Percentiles rank a stretch among this genome's conserved stretches.
Conservation (phyloP, 2,113 vertebrate genomes). For the Ptyas mucosa region DNA sequence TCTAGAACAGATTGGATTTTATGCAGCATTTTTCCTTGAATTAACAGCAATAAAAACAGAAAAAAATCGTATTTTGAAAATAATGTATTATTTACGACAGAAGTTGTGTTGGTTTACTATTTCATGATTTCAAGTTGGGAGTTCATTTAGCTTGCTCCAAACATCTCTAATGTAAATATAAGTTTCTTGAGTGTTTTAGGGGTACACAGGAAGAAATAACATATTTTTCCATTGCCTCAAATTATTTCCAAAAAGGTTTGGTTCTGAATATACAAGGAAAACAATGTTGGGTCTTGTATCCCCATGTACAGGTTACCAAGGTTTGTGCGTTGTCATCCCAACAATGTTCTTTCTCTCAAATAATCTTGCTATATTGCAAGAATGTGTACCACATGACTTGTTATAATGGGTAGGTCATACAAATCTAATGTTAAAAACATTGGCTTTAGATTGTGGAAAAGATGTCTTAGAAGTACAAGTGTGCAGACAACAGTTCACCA, state of each 20-base stretch:
- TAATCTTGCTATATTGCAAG: neutral
- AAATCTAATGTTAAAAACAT: neutral
- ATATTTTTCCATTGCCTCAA: neutral
- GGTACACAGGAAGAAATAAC: neutral
- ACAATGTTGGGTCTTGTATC: neutral
- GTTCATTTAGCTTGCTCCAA: fast-evolving
- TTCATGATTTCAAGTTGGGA: neutral
- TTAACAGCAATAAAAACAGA: slow-evolving; percentile 91
- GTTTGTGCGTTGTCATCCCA: neutral
- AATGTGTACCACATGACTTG: neutral
- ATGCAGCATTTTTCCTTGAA: slow-evolving; percentile 89
- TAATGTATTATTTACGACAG: slow-evolving; percentile 35
- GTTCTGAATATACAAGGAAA: neutral
- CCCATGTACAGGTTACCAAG: neutral
- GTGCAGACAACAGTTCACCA: neutral
- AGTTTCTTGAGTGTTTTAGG: neutral
- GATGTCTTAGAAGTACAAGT: neutral
- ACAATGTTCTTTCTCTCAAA: neutral
- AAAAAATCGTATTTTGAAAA: slow-evolving; percentile 57
- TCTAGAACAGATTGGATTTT: slow-evolving; percentile 92
- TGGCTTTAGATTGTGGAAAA: neutral
- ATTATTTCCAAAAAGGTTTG: neutral
- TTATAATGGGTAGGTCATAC: neutral
- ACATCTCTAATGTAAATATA: neutral
- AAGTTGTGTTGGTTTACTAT: neutral